phyloP scores from a whole-genome alignment of 2,113 vertebrate genomes.

The Suncus etruscus region DNA sequence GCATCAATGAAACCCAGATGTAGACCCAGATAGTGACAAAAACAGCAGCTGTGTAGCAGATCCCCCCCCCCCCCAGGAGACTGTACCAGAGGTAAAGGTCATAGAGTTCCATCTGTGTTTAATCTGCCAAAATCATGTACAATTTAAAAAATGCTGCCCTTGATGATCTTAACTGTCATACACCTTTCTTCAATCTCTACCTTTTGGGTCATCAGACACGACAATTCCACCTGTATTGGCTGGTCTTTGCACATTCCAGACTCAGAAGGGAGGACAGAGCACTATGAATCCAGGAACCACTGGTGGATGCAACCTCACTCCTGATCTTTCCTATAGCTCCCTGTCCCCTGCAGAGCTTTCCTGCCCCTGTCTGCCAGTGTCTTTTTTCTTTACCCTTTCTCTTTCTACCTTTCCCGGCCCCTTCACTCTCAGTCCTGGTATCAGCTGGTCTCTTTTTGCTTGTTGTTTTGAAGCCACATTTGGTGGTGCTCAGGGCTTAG shows the following conservation, averaged over 20 bases:
- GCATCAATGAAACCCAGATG: too few relatives aligned
- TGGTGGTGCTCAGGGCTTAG: too few relatives aligned
- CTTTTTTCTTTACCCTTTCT: neutral
- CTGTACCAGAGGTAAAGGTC: neutral
- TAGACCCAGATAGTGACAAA: too few relatives aligned
- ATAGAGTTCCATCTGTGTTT: neutral
- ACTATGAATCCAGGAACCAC: neutral
- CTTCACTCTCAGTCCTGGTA: too few relatives aligned
- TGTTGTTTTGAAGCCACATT: too few relatives aligned
- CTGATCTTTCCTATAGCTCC: neutral
- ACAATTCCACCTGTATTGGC: neutral
- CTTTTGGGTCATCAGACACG: neutral
- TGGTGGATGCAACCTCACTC: too few relatives aligned
- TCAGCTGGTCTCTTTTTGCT: too few relatives aligned
- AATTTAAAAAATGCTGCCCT: neutral
- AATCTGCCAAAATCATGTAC: neutral
- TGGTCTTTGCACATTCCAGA: neutral
- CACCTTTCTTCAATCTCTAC: neutral
- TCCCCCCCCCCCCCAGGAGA: neutral
- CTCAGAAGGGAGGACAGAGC: too few relatives aligned
- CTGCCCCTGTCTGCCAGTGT: neutral
- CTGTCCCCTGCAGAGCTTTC: neutral
- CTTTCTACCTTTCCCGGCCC: neutral
- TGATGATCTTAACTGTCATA: rapidly evolving
- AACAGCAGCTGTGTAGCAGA: too few relatives aligned